Base-by-base conservation (phyloP, 2,888 invertebrate species). In the Agonopterix arenella region DNA sequence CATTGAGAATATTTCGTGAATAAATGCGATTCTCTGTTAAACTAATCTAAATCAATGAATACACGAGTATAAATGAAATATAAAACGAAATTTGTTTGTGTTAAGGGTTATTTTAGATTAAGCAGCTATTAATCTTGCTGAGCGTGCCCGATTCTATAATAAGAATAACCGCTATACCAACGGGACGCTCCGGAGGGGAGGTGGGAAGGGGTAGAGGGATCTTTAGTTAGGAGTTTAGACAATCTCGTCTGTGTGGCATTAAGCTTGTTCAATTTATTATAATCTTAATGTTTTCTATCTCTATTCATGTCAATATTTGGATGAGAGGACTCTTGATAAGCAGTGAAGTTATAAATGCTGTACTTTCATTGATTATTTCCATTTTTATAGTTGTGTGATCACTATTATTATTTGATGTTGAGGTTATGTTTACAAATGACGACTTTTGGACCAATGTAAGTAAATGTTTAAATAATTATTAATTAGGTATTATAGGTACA, bases 351-450 rank as follows among this genome's bases (percentile, higher is more conserved):
- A 48, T 28, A 28, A 28, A 28, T 28, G 28, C 28, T 28, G 28
- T 28, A 5, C 44, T 44, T 48, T 52, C 46, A 46, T 47, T 40
- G 41, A 49, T 41, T 47, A 16, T 45, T 28, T 48, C 46, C 45
- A 16, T 10, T 8, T 36, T 2, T 28, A 18, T 2, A 13, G 40
- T 43, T 52, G 50, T 44, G 53, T 28, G 28, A 28, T 28, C 28
- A 28, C 28, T 28, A 28, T 28, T 1, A 5, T 28, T 28, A 49
- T 49, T 52, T 47, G 41, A 50, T 47, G 46, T 49, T 69, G 73
- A 83, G 83, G 84, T 85, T 84, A 85, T 85, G 84, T 84, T 83
- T 73, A 80, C 81, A 62, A 76, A 78, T 60, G 46, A 50, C 37
- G 69, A 73, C 56, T 57, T 73, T 58, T 73, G 75, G 73, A 61